Percentiles rank a stretch among this genome's conserved stretches.
These are phyloP conservation scores for Peromyscus polionotus DNA, from an alignment of 2,113 vertebrate genomes.

Conservation along the genomic window DNA sequence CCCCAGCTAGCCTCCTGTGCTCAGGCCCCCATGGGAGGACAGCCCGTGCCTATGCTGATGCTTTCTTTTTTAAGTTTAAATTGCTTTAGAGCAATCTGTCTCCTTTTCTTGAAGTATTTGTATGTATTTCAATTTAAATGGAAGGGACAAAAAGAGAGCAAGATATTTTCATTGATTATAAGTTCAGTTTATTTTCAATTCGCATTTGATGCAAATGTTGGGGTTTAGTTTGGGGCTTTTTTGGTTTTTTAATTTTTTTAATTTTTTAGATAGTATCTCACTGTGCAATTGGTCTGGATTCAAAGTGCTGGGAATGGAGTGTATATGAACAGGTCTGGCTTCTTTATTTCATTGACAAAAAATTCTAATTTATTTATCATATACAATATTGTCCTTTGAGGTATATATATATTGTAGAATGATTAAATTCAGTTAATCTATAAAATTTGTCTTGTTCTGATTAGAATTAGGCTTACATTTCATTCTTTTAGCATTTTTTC, in stretches of 20 bases:
- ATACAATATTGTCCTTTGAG: neutral
- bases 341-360: neutral
- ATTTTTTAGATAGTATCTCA: neutral
- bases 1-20: constrained; percentile 79
- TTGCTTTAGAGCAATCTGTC: neutral
- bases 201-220: neutral
- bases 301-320: neutral
- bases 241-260: neutral
- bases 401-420: neutral
- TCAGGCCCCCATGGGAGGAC: neutral
- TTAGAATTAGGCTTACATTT: neutral
- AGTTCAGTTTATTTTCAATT: constrained; percentile 7
- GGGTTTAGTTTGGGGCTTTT: neutral
- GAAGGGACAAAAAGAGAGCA: neutral
- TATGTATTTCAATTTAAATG: neutral
- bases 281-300: neutral
- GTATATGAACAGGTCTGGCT: neutral
- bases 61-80: neutral
- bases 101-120: neutral
- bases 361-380: neutral
- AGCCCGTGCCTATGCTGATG: neutral
- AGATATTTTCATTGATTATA: neutral
- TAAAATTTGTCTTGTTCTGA: neutral
- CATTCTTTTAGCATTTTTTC: neutral
- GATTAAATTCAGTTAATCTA: neutral